Evolutionary conservation across 2,113 vertebrate genomes (phyloP).

Genomic region (Archilochus colubris): DNA sequence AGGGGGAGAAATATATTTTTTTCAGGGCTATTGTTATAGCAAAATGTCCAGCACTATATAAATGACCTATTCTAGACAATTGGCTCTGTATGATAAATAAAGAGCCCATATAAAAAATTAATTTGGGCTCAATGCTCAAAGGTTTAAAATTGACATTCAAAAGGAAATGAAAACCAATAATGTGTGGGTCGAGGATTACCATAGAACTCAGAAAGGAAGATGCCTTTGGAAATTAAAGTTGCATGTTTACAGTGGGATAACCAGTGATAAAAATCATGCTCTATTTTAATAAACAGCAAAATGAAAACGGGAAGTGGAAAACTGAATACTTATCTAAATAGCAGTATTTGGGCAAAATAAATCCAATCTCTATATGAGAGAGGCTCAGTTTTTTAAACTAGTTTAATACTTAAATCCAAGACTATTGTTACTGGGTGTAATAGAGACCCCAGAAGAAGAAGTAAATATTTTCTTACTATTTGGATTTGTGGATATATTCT

Average conservation of each 20-base stretch:
- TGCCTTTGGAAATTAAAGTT: conserved; percentile 67
- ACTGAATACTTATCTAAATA: neutral
- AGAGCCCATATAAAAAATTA: conserved; percentile 50
- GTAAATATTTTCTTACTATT: neutral
- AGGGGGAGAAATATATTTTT: neutral
- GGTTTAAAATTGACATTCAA: conserved; percentile 74
- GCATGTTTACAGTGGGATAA: conserved; percentile 67
- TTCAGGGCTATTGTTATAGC: neutral
- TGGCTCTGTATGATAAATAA: conserved; percentile 53
- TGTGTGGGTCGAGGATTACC: conserved; percentile 61
- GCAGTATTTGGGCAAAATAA: neutral
- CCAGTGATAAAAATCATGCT: conserved; percentile 28
- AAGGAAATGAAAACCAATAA: conserved; percentile 70
- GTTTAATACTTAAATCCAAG: conserved; percentile 29
- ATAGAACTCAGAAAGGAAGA: neutral
- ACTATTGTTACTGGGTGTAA: neutral
- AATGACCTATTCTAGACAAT: conserved; percentile 43
- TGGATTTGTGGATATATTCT: neutral
- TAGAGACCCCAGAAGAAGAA: conserved; percentile 15
- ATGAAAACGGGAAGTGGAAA: neutral
- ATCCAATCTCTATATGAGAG: neutral
- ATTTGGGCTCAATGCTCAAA: conserved; percentile 58
- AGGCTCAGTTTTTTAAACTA: neutral
- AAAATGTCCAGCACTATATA: conserved; percentile 1
- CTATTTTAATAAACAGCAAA: conserved; percentile 55